Conservation (phyloP, 2,113 vertebrate species). For the Colinus virginianus region DNA sequence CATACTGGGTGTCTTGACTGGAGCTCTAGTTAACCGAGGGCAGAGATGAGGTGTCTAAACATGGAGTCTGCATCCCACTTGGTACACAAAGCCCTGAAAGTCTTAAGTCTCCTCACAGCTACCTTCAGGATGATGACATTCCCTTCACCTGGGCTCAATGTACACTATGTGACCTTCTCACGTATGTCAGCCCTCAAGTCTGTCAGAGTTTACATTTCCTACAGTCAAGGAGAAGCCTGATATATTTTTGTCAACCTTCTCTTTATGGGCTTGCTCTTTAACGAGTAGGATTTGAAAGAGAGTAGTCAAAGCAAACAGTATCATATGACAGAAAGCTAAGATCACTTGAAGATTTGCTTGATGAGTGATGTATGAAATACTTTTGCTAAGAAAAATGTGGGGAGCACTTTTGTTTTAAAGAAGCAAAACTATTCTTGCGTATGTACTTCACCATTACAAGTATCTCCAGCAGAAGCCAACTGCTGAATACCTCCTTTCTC, state of each 20-base stretch:
- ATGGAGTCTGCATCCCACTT: background rate
- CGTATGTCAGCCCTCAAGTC: background rate
- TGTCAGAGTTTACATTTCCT: slow-evolving; percentile 39
- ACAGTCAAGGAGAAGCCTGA: background rate
- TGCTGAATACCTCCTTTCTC: background rate
- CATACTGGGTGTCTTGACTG: background rate
- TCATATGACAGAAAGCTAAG: background rate
- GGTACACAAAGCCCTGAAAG: background rate
- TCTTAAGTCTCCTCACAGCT: background rate
- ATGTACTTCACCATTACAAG: background rate
- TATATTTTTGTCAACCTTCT: background rate
- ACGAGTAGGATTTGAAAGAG: background rate
- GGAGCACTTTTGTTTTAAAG: background rate
- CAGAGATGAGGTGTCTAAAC: background rate
- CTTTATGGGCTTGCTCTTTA: slow-evolving; percentile 37
- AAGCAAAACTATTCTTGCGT: background rate
- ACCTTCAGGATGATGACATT: background rate
- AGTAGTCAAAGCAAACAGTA: background rate
- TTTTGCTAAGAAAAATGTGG: background rate
- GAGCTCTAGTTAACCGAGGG: background rate
- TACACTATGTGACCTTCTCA: slow-evolving; percentile 57
- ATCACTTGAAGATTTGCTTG: background rate
- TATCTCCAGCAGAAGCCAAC: background rate
- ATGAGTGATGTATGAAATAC: background rate
- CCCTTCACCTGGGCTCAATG: background rate